These are phyloP conservation scores for Nicator chloris DNA, from an alignment of 2,113 vertebrate genomes.

Conservation along the genomic window DNA sequence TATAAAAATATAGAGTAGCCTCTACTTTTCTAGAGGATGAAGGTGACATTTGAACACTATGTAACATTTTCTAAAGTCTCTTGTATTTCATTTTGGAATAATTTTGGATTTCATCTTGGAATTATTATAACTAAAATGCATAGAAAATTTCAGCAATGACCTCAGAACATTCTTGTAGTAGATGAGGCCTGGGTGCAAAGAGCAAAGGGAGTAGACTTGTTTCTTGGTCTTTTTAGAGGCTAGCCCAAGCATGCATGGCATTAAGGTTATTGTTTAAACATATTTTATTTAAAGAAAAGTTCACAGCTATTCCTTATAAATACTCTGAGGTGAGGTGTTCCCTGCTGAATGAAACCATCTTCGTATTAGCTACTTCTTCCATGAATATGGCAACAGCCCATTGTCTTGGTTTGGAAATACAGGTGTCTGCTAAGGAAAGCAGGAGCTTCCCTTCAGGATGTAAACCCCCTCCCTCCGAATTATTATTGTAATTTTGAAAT, in stretches of 20 bases:
- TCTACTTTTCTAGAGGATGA: neutral
- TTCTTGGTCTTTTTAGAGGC: neutral
- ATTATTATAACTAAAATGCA: neutral
- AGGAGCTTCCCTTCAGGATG: neutral
- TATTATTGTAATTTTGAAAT: too few species aligned
- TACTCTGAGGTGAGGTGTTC: neutral
- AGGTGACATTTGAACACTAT: neutral
- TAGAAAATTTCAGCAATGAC: neutral
- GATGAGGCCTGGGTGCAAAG: neutral
- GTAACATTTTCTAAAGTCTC: neutral
- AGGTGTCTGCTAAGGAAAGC: neutral
- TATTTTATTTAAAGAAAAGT: neutral
- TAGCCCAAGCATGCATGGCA: neutral
- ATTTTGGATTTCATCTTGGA: neutral
- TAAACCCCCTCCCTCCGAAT: too few species aligned
- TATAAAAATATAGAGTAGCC: neutral
- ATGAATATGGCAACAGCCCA: neutral
- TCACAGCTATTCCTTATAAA: neutral
- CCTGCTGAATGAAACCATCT: neutral
- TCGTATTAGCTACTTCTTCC: neutral
- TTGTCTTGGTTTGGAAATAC: neutral
- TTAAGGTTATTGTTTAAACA: neutral
- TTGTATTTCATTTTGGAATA: neutral
- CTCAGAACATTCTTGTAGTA: neutral
- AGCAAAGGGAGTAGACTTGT: neutral